These are phyloP conservation scores for Stigmatopora argus DNA, from an alignment of 2,113 vertebrate species.

Conservation along the genomic window DNA sequence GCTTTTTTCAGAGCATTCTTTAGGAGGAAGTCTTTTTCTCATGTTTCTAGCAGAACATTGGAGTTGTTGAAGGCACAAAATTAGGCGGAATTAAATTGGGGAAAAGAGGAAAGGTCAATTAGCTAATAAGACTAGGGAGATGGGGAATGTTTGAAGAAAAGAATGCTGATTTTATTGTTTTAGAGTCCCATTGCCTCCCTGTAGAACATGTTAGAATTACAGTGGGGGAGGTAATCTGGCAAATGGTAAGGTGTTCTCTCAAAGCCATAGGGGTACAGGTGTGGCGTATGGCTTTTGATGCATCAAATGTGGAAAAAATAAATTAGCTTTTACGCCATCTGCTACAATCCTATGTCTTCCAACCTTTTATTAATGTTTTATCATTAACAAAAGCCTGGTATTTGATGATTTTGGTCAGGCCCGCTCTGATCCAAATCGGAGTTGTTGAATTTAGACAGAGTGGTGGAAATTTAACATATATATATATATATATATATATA, in stretches of 20 bases:
- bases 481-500: too few species aligned
- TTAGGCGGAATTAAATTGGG: conserved; percentile 51
- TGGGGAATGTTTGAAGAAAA: conserved; percentile 39
- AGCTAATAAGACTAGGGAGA: conserved; percentile 67
- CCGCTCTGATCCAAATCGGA: not conserved
- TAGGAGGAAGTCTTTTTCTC: conserved; percentile 13
- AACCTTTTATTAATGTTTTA: conserved; percentile 57
- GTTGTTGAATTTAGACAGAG: not conserved
- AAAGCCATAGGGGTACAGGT: conserved; percentile 38
- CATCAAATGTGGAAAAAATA: conserved; percentile 58
- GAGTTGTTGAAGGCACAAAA: conserved; percentile 37
- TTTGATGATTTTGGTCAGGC: conserved; percentile 4
- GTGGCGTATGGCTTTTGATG: conserved; percentile 49
- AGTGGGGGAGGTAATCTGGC: conserved; percentile 63
- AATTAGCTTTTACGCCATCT: conserved; percentile 54
- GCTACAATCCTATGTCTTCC: conserved; percentile 21
- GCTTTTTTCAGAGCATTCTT: not conserved
- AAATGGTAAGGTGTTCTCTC: conserved; percentile 65
- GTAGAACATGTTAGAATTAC: conserved; percentile 52
- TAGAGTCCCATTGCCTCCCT: conserved; percentile 28
- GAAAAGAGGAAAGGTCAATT: conserved; percentile 61
- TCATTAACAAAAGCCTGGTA: conserved; percentile 16
- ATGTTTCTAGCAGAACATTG: conserved; percentile 17
- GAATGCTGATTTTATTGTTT: conserved; percentile 20
- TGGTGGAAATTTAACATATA: too few species aligned